phyloP scores from a whole-genome alignment of 2,113 vertebrate genomes.

The Entosphenus tridentatus region DNA sequence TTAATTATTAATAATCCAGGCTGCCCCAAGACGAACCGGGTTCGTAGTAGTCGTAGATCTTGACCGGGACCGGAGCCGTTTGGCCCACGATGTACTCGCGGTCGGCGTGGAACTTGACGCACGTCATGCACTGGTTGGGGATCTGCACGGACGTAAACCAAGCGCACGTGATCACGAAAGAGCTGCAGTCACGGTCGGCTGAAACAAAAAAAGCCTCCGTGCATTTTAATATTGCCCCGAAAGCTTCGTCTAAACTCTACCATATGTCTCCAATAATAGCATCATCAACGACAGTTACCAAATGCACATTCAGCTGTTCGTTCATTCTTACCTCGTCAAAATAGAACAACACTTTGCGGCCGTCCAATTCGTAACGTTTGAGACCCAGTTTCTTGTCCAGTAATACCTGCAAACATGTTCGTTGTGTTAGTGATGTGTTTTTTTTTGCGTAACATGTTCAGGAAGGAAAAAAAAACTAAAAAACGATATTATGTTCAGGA shows the following conservation, averaged over 20 bases:
- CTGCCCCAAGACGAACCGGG: constrained; percentile 29
- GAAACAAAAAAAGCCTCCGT: not conserved
- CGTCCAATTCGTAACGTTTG: constrained; percentile 59
- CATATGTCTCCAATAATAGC: too few species aligned
- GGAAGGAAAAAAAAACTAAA: not conserved
- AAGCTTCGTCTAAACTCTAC: too few species aligned
- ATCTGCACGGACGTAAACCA: constrained; percentile 25
- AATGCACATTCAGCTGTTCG: not conserved
- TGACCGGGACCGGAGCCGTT: constrained; percentile 60
- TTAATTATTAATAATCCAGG: too few species aligned
- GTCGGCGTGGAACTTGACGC: constrained; percentile 49
- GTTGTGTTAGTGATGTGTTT: too few species aligned
- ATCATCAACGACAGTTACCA: not conserved
- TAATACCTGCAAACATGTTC: constrained; percentile 26
- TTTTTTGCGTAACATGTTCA: too few species aligned
- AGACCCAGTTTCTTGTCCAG: constrained; percentile 53
- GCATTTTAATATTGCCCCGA: too few species aligned
- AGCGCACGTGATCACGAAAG: not conserved
- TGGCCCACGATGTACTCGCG: constrained; percentile 69
- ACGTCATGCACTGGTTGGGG: constrained; percentile 68
- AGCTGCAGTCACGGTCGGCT: not conserved
- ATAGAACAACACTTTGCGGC: constrained; percentile 61
- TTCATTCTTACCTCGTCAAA: constrained; percentile 49
- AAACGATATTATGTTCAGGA: too few species aligned
- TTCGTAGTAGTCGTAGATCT: constrained; percentile 77